Evolutionary conservation across 2,888 invertebrate genomes (phyloP), one percentile per base, ranked within the genome.

Genomic region (Agriopis marginaria): DNA sequence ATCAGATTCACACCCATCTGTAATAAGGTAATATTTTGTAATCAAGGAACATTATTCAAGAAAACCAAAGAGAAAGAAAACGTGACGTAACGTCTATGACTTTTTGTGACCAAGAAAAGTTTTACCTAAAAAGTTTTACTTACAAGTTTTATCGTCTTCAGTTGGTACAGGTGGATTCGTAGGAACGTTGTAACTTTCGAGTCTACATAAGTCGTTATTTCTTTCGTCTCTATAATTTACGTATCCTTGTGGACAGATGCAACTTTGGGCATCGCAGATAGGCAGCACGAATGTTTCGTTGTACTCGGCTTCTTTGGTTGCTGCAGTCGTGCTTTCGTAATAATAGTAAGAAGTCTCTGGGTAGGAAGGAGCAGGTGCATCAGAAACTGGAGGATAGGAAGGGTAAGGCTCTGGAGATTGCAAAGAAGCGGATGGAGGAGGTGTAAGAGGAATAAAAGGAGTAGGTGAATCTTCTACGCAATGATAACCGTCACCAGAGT

Each of bases 1-100:
- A 69, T 97, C 95, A 45, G 96, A 95, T 83, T 96, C 95, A 88
- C 98, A 98, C 39, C 95, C 95, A 74, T 96, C 97, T 97, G 91
- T 76, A 95, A 95, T 83, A 71, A 62, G 2, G 78, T 77, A 78
- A 6, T 32, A 11, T 50, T 53, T 53, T 32, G 6, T 32, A 32
- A 51, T 23, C 12, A 32, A 7, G 0, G n/a, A n/a, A n/a, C n/a
- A n/a, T n/a, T n/a, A n/a, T n/a, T n/a, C n/a, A n/a, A n/a, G n/a
- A n/a, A n/a, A n/a, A n/a, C n/a, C n/a, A n/a, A n/a, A n/a, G n/a
- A n/a, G n/a, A 73, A 69, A 56, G 44, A 6, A 8, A 14, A 14
- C 40, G 17, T 51, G 23, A 54, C 3, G 12, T 40, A 2, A 54
- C 7, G 39, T 12, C 7, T 56, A 42, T 42, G 17, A 23, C 2